phyloP scores from a whole-genome alignment of 2,888 invertebrate species.

The Hemistola chrysoprasaria region DNA sequence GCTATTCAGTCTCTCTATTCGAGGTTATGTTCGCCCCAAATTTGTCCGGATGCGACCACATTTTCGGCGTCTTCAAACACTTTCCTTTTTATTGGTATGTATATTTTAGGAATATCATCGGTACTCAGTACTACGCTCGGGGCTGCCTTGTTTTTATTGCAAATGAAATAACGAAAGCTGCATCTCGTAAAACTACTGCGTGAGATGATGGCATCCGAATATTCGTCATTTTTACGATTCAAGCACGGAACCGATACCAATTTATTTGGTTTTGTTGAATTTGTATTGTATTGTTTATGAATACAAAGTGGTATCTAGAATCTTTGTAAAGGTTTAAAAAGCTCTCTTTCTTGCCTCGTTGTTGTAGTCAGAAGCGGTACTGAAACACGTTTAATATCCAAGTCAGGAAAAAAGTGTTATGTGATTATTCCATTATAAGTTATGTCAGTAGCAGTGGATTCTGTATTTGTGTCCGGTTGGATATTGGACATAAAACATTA shows the following conservation, averaged over 20 bases:
- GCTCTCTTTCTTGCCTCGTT: no score
- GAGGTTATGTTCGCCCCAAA: conserved; percentile 67
- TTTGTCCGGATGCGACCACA: conserved; percentile 69
- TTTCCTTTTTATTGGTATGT: conserved; percentile 67
- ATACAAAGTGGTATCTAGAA: background rate
- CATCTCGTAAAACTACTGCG: conserved; percentile 42
- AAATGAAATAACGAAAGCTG: conserved; percentile 52
- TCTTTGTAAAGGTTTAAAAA: no score
- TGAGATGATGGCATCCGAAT: conserved; percentile 20
- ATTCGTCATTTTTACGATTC: conserved; percentile 24
- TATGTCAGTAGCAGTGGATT: no score
- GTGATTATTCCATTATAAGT: no score
- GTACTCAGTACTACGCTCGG: conserved; percentile 32
- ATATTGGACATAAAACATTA: no score
- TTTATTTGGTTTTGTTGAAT: conserved; percentile 1
- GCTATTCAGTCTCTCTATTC: conserved; percentile 61
- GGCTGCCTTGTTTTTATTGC: conserved; percentile 49
- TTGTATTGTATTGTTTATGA: background rate
- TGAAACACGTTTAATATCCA: no score
- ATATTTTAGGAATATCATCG: conserved; percentile 61
- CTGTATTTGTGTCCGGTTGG: no score
- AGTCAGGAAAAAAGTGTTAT: no score
- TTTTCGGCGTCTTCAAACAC: conserved; percentile 60
- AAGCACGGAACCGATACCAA: conserved; percentile 10
- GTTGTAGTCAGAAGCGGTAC: no score